Evolutionary conservation across 2,797 vertebrate species (phyloP).

Genomic region (Etheostoma nigrum): DNA sequence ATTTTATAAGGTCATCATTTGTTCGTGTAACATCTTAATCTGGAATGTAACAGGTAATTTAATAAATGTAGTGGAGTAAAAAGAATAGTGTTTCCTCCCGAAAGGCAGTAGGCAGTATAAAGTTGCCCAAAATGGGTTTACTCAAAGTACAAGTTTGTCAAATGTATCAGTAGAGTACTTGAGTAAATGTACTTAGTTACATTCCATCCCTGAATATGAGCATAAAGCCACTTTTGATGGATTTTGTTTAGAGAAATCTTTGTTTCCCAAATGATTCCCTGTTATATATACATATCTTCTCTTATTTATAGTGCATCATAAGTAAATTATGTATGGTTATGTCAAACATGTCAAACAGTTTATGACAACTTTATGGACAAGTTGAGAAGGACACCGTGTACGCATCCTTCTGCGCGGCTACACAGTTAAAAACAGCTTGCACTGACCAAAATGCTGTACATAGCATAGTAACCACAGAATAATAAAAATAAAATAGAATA

Average conservation of each 20-base stretch:
- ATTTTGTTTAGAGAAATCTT: too few species aligned
- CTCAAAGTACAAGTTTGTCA: not conserved
- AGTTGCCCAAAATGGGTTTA: not conserved
- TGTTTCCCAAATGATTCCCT: too few species aligned
- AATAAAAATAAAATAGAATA: too few species aligned
- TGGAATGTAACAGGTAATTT: not conserved
- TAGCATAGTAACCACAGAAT: too few species aligned
- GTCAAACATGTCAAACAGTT: not conserved
- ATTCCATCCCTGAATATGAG: not conserved
- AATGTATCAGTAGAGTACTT: not conserved
- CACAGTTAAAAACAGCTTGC: too few species aligned
- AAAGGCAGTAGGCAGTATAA: not conserved
- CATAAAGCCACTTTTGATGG: not conserved
- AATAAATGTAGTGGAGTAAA: not conserved
- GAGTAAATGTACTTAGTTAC: not conserved
- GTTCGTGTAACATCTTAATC: not conserved
- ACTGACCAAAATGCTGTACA: too few species aligned
- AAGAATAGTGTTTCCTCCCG: not conserved
- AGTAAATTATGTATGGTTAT: not conserved
- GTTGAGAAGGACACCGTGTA: too few species aligned
- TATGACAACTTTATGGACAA: too few species aligned
- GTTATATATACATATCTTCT: too few species aligned
- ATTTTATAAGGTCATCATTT: not conserved
- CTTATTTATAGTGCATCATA: not conserved
- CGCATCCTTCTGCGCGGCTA: too few species aligned